Conservation (phyloP, 2,888 invertebrate genomes). For the Pedicia rivosa region DNA sequence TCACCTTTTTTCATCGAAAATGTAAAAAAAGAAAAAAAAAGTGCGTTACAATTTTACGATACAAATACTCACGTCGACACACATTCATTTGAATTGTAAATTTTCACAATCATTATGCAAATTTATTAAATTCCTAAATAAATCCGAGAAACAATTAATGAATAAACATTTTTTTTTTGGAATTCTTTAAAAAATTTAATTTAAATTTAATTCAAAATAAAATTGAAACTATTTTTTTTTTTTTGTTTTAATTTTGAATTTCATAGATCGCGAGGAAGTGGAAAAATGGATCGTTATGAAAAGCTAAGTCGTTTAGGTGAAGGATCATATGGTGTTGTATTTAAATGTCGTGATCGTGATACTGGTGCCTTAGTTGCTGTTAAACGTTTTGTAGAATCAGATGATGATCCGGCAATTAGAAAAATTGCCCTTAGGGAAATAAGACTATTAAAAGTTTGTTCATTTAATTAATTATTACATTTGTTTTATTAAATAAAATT, state of each 20-base stretch:
- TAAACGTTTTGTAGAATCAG: conserved; percentile 93
- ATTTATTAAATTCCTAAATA: no score
- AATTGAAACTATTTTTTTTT: background rate
- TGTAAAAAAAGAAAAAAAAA: no score
- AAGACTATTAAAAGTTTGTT: conserved; percentile 71
- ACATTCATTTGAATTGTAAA: no score
- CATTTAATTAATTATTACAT: background rate
- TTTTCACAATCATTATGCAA: no score
- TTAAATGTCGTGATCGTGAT: conserved; percentile 90
- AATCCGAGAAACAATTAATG: no score
- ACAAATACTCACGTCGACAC: no score
- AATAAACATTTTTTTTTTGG: no score
- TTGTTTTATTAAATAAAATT: conserved; percentile 1
- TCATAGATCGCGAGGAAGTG: conserved; percentile 65
- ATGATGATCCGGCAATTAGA: conserved; percentile 89
- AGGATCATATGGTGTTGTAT: conserved; percentile 90
- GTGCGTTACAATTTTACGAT: no score
- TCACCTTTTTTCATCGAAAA: no score
- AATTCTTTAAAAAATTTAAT: no score
- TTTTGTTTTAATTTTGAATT: conserved; percentile 8
- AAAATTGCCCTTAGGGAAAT: conserved; percentile 94
- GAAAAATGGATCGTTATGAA: conserved; percentile 88
- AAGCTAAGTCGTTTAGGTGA: conserved; percentile 88
- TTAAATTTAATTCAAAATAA: no score
- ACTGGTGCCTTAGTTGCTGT: conserved; percentile 91